Evolutionary conservation across 2,888 invertebrate genomes (phyloP), one percentile per base, ranked within the genome.

Genomic region (Epirrhoe tristata): DNA sequence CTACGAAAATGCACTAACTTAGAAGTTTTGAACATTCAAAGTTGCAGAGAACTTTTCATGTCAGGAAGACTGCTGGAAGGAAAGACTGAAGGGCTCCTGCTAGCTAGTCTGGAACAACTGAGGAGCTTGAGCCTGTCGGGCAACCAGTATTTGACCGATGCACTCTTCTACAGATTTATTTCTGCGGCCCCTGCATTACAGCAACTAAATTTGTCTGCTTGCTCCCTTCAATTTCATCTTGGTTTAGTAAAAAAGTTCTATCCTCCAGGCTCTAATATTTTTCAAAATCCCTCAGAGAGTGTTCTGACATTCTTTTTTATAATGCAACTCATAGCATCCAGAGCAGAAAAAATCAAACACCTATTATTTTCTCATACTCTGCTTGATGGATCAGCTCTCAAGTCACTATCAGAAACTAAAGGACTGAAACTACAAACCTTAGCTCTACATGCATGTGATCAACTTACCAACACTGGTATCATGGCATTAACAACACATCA

Each of bases 111-210:
- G 17, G 87, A 91, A 65, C 93, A 94, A 69, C 86, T 97, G 10
- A 94, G 90, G 69, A 89, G 90, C 60, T 86, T 97, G 31, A 95
- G 95, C 63, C 84, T 97, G 63, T 94, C 95, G 17, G 94, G 95
- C 48, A 96, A 97, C 80, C 94, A 96, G 71, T 96, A 96, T 82
- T 88, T 97, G 46, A 96, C 96, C 1, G 97, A 97, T 93, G 95
- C 95, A n/a, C 91, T 96, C 10, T 95, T 97, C 59, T 94, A 95
- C 76, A 94, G 96, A 76, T 93, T 97, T 77, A 91, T 95, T 1
- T 88, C 93, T 6, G 91, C 95, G 10, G 94, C 95, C 71, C 94
- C 95, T 52, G 89, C 93, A 63, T 81, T 97, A 16, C 93, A 95
- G 68, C 90, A 94, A 14, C 83, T 97, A 0, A 95, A 95, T 78